Evolutionary conservation across 2,888 invertebrate species (phyloP).

Genomic region (Idaea dimidiata): DNA sequence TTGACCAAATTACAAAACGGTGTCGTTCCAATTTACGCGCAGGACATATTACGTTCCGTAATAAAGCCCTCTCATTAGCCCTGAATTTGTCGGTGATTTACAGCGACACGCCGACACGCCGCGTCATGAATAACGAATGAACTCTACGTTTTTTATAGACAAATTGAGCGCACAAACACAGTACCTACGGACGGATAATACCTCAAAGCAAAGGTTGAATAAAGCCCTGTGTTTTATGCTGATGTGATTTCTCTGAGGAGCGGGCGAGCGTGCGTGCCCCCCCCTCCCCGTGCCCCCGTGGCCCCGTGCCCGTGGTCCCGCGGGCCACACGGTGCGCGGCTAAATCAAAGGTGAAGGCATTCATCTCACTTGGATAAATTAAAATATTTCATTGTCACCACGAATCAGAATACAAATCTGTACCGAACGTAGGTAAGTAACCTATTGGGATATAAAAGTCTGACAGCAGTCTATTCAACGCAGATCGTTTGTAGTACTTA

Average conservation of each 20-base stretch:
- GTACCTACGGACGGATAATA: neutral
- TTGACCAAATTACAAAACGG: conserved; percentile 2
- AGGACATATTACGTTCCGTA: neutral
- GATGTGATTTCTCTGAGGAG: neutral
- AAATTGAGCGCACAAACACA: neutral
- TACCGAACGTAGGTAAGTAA: too few relatives aligned
- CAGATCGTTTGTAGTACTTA: neutral
- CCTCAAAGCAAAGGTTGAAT: neutral
- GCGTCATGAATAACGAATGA: conserved; percentile 6
- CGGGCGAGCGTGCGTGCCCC: neutral
- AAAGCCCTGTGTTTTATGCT: neutral
- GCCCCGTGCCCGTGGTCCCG: too few relatives aligned
- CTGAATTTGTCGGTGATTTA: conserved; percentile 1
- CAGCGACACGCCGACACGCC: neutral
- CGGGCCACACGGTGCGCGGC: neutral
- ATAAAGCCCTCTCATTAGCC: conserved; percentile 6
- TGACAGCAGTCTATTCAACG: too few relatives aligned
- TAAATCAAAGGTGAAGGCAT: neutral
- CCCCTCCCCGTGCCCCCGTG: neutral
- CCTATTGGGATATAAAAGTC: too few relatives aligned
- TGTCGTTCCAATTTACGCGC: neutral
- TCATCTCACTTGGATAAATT: neutral
- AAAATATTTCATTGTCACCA: neutral
- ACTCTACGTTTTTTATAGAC: conserved; percentile 2
- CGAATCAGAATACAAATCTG: neutral